Evolutionary conservation across 2,888 invertebrate species (phyloP), one percentile per base, ranked within the genome.

Genomic region (Ichneumoninae sp.): DNA sequence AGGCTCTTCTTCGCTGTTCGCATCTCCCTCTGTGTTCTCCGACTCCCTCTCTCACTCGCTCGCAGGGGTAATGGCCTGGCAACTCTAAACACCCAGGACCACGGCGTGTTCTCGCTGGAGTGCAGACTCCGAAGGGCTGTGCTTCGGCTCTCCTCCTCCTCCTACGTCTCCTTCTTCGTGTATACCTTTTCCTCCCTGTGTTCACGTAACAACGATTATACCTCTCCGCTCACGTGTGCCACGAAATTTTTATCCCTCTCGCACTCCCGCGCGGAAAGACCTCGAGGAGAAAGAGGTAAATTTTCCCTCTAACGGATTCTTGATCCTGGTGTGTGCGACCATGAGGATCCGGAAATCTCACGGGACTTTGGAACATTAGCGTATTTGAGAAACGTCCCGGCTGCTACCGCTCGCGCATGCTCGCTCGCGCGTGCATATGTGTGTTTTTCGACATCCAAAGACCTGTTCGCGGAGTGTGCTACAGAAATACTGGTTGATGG

Each of bases 241-340:
- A 74, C 76, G 52, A 80, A 80, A 72, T 47, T 72, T 50, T 69
- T 47, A 16, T 68, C 40, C 30, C 36, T 33, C 57, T 62, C 75
- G 44, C 44, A 19, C 22, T 72, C 19, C 47, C 3, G 30, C n/a
- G 30, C 47, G 7, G 13, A 0, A 26, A 47, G 13, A 54, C 22
- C 68, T 22, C 40, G 36, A 30, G 22, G 22, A 52, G 26, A 52
- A 72, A 60, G 57, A 76, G 80, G 57, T 47, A 47, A 47, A 57
- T 83, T 80, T 79, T 40, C 60, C n/a, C 30, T 16, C 57, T 84
- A 84, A 84, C 84, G 84, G 84, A 75, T 78, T 81, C 78, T 71
- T 66, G 81, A 79, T 84, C 65, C 57, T 75, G 0, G 62, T 16
- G 62, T 16, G 33, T 19, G 52, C 50, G 36, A 65, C 50, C 54